These are phyloP conservation scores for Cliona cf. orientalis DNA, from an alignment of 37 sponge, comb jelly and placozoan species.

Conservation along the genomic window DNA sequence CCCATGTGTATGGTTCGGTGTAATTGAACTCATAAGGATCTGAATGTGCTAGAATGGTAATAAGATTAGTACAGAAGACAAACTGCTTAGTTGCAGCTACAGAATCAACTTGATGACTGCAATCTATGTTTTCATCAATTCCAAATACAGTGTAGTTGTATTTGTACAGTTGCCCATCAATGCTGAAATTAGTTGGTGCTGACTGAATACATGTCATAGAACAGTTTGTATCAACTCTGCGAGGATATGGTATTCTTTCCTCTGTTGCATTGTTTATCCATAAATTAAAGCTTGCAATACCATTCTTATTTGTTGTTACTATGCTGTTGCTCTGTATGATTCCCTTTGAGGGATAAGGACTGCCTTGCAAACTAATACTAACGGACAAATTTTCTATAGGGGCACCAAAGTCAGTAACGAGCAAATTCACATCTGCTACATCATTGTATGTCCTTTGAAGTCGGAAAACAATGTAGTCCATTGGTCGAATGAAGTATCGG, in stretches of 20 bases:
- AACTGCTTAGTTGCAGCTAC: too few relatives aligned
- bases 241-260: too few relatives aligned
- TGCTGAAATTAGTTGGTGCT: not conserved
- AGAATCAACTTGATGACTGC: not conserved
- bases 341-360: not conserved
- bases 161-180: slow-evolving; percentile 62
- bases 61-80: not conserved
- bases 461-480: too few relatives aligned
- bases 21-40: not conserved
- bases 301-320: not conserved
- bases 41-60: not conserved
- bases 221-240: too few relatives aligned
- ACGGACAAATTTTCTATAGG: too few relatives aligned
- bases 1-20: slow-evolving; percentile 1
- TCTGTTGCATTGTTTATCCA: not conserved
- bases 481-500: too few relatives aligned
- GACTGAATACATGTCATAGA: too few relatives aligned
- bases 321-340: not conserved
- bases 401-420: too few relatives aligned
- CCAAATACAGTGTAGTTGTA: slow-evolving; percentile 42
- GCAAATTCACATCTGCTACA: too few relatives aligned
- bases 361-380: not conserved
- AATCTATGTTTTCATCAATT: not conserved
- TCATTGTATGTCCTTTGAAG: too few relatives aligned
- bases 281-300: slow-evolving; percentile 43